Percentiles rank a stretch among this genome's conserved stretches.
These are phyloP conservation scores for Lissonota sp. DNA, from an alignment of 2,888 invertebrate genomes.

Conservation along the genomic window DNA sequence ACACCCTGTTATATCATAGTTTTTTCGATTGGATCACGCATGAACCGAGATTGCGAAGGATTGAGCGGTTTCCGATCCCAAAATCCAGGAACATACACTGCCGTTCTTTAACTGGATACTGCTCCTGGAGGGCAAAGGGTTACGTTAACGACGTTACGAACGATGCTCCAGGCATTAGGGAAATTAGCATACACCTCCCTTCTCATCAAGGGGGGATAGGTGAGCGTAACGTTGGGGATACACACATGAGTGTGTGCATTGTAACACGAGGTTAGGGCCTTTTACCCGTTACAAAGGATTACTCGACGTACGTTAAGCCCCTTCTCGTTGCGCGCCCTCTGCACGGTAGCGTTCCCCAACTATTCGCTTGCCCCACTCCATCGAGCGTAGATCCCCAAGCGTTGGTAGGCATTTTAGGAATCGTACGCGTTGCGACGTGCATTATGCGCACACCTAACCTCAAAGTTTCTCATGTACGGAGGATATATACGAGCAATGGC, in stretches of 20 bases:
- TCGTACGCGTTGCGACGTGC: slow-evolving; percentile 31
- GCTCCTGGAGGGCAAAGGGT: slow-evolving; percentile 10
- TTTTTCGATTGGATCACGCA: background rate
- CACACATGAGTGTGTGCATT: slow-evolving; percentile 36
- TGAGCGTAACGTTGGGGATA: slow-evolving; percentile 22
- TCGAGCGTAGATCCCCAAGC: background rate
- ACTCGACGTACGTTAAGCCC: slow-evolving; percentile 65
- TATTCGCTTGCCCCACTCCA: slow-evolving; percentile 16
- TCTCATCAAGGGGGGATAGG: slow-evolving; percentile 48
- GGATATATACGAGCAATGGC: background rate
- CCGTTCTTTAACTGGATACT: slow-evolving; percentile 6
- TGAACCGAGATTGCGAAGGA: slow-evolving; percentile 20
- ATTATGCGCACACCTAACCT: slow-evolving; percentile 46
- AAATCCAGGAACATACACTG: slow-evolving; percentile 20
- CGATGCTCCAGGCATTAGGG: slow-evolving; percentile 65
- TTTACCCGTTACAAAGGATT: slow-evolving; percentile 68
- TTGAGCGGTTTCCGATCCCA: background rate
- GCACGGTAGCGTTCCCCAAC: slow-evolving; percentile 16
- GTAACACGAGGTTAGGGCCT: slow-evolving; percentile 40
- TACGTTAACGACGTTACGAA: slow-evolving; percentile 68
- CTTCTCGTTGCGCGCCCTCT: slow-evolving; percentile 36
- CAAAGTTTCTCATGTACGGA: slow-evolving; percentile 15
- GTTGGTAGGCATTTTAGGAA: background rate
- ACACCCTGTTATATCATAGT: no score
- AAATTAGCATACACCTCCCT: slow-evolving; percentile 69